phyloP scores from a whole-genome alignment of 2,797 vertebrate species.

The Squalus acanthias region DNA sequence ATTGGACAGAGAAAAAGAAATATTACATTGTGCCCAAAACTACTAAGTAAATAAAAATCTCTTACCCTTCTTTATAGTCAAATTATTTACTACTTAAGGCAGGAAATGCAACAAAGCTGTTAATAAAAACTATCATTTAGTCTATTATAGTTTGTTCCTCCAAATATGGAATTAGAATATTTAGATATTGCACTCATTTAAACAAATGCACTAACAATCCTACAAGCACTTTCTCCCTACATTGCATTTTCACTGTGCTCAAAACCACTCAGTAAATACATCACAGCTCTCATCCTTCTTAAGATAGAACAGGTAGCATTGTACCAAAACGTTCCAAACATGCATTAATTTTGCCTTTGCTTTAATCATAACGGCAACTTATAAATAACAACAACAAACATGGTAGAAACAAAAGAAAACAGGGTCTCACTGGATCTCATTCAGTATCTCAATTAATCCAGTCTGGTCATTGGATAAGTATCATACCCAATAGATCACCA shows the following conservation, averaged over 20 bases:
- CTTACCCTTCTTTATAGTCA: neutral
- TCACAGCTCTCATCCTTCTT: neutral
- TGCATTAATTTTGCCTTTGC: neutral
- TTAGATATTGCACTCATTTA: neutral
- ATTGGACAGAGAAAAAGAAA: neutral
- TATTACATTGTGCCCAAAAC: neutral
- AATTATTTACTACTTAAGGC: neutral
- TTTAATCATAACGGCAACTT: neutral
- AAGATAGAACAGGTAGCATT: neutral
- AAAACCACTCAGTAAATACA: neutral
- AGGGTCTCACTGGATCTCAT: neutral
- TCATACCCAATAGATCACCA: neutral
- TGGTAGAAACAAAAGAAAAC: neutral
- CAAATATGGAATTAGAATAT: neutral
- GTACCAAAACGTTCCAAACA: neutral
- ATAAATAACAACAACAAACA: neutral
- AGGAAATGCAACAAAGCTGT: neutral
- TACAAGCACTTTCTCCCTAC: neutral
- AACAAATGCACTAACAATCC: neutral
- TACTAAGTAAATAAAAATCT: neutral
- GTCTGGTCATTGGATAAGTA: neutral
- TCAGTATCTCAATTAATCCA: neutral
- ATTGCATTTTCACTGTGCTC: neutral
- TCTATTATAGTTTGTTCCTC: neutral
- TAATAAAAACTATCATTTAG: neutral